phyloP scores from a whole-genome alignment of 1,140 invertebrate genomes.

The Penaeus chinensis region DNA sequence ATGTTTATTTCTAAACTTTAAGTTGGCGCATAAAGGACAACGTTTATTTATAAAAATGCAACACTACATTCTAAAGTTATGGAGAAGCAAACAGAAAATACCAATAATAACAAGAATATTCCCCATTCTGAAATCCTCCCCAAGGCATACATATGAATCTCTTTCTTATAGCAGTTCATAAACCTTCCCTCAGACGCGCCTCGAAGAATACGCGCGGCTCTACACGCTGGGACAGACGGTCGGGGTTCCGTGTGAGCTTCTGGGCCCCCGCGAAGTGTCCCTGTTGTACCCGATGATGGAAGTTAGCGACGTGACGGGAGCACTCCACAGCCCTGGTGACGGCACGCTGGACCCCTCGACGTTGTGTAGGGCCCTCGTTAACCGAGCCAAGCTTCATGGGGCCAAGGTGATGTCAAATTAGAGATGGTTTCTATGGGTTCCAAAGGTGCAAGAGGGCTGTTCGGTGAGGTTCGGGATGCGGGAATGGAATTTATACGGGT shows the following conservation, averaged over 20 bases:
- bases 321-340: conserved; percentile 82
- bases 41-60: not conserved
- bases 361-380: conserved; percentile 79
- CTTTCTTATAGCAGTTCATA: not conserved
- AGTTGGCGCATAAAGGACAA: not conserved
- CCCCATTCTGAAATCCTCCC: too few species aligned
- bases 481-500: too few species aligned
- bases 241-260: not conserved
- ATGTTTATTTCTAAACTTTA: too few species aligned
- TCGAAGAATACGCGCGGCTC: not conserved
- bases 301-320: conserved; percentile 77
- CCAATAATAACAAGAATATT: too few species aligned
- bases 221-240: not conserved
- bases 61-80: not conserved
- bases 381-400: conserved; percentile 67
- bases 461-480: too few species aligned
- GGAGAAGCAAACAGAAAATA: too few species aligned
- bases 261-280: not conserved
- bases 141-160: too few species aligned
- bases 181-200: not conserved
- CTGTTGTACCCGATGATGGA: conserved; percentile 83
- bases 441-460: too few species aligned
- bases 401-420: not conserved
- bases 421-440: too few species aligned
- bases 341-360: conserved; percentile 82